phyloP scores from a whole-genome alignment of 2,797 vertebrate genomes.

The Muscicapa striata region DNA sequence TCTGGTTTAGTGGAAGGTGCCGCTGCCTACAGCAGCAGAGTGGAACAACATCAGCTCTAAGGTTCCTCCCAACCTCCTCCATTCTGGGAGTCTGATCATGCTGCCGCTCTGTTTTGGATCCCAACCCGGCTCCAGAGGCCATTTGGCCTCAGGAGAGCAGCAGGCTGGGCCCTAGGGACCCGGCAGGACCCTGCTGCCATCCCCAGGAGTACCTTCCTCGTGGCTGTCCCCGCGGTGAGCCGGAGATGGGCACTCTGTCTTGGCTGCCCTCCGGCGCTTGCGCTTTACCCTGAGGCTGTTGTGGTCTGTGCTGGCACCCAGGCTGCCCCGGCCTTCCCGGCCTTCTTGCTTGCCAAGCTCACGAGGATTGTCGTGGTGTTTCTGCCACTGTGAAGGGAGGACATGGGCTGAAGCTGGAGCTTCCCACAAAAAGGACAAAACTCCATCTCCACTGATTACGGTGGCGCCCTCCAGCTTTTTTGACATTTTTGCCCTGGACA shows the following conservation, averaged over 20 bases:
- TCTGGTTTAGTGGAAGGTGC: neutral
- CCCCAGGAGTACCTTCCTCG: slow-evolving; percentile 72
- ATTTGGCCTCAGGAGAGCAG: neutral
- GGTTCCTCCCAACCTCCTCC: neutral
- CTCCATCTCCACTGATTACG: fast-evolving
- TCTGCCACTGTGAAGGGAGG: slow-evolving; percentile 70
- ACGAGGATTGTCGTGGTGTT: slow-evolving; percentile 52
- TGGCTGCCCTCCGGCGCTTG: slow-evolving; percentile 73
- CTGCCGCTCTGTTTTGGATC: neutral
- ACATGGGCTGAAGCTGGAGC: neutral
- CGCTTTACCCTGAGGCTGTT: slow-evolving; percentile 76
- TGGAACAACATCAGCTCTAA: neutral
- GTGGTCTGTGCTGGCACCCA: slow-evolving; percentile 70
- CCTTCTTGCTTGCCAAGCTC: slow-evolving; percentile 65
- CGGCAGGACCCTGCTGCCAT: fast-evolving
- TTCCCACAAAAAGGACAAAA: neutral
- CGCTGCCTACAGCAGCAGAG: neutral
- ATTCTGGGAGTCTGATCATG: neutral
- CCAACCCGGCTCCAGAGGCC: neutral
- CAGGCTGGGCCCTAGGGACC: neutral
- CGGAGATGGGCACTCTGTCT: slow-evolving; percentile 60
- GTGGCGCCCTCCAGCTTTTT: neutral
- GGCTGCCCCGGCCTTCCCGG: slow-evolving; percentile 43
- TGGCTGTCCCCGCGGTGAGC: slow-evolving; percentile 56
- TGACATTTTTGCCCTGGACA: neutral